Evolutionary conservation across 2,888 invertebrate genomes (phyloP).

Genomic region (Drosophila glabriapex): DNA sequence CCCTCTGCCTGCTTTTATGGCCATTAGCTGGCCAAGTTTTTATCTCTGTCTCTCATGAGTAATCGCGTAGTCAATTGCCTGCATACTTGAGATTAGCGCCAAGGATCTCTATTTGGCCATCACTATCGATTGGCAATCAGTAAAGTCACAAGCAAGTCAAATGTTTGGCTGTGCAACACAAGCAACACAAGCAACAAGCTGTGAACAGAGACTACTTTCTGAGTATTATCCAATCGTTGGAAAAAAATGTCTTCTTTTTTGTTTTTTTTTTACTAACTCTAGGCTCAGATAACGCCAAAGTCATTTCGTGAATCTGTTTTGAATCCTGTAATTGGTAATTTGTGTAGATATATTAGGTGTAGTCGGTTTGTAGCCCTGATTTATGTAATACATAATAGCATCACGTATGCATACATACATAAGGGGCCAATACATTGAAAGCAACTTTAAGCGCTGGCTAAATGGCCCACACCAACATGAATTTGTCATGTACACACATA

Average conservation of each 20-base stretch:
- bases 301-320: not conserved
- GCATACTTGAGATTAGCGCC: constrained; percentile 45
- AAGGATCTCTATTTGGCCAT: constrained; percentile 14
- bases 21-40: constrained; percentile 53
- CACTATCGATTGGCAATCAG: constrained; percentile 23
- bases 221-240: not conserved
- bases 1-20: constrained; percentile 17
- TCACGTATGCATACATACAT: not conserved
- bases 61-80: constrained; percentile 47
- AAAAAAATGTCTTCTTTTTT: not conserved
- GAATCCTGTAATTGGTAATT: not conserved
- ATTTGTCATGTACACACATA: constrained; percentile 11
- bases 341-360: not conserved
- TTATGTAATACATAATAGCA: not conserved
- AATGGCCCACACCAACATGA: constrained; percentile 9
- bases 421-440: not conserved
- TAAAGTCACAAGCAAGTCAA: not conserved
- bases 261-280: too few species aligned
- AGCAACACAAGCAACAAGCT: not conserved
- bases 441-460: constrained; percentile 2
- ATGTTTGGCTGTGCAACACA: not conserved
- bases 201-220: too few species aligned
- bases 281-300: not conserved
- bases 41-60: constrained; percentile 54
- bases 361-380: not conserved